A percentile compares a stretch with the other conserved stretches of the same genome.
Evolutionary conservation across 2,888 invertebrate genomes (phyloP).

Genomic region (Zaprionus bogoriensis): DNA sequence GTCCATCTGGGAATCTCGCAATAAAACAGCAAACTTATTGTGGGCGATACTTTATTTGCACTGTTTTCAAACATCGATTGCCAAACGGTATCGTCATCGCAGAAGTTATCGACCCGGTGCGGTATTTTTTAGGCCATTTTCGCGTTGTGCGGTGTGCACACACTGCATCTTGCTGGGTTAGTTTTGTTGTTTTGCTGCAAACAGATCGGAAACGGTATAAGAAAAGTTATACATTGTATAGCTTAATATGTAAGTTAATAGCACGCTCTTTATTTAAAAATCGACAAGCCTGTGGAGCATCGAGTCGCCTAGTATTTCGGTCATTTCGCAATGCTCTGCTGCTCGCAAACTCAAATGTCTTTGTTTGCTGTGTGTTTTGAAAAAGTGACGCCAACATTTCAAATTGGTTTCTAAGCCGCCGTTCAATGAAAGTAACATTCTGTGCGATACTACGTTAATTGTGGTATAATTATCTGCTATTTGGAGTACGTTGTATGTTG

Average conservation of each 20-base stretch:
- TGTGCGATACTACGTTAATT: not conserved
- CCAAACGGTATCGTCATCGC: too few species aligned
- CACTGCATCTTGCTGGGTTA: conserved; percentile 34
- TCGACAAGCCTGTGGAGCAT: not conserved
- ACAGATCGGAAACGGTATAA: conserved; percentile 19
- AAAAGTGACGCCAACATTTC: conserved; percentile 67
- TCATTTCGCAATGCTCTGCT: not conserved
- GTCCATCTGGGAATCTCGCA: conserved; percentile 20
- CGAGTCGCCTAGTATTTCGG: not conserved
- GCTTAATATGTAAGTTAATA: conserved; percentile 39
- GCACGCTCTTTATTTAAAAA: not conserved
- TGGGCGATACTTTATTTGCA: not conserved
- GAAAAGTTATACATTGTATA: conserved; percentile 31
- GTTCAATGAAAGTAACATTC: conserved; percentile 19
- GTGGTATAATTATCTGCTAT: not conserved
- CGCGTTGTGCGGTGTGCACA: conserved; percentile 20
- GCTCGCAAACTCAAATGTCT: conserved; percentile 4
- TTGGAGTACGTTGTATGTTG: not conserved
- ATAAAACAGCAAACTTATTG: too few species aligned
- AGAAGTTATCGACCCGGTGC: conserved; percentile 3
- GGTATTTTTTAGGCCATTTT: conserved; percentile 21
- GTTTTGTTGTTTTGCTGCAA: conserved; percentile 54
- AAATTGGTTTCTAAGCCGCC: conserved; percentile 43
- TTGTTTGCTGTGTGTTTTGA: conserved; percentile 33
- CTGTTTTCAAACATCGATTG: not conserved